These are phyloP conservation scores for Mycteria americana DNA, from an alignment of 2,797 vertebrate genomes.

Conservation along the genomic window DNA sequence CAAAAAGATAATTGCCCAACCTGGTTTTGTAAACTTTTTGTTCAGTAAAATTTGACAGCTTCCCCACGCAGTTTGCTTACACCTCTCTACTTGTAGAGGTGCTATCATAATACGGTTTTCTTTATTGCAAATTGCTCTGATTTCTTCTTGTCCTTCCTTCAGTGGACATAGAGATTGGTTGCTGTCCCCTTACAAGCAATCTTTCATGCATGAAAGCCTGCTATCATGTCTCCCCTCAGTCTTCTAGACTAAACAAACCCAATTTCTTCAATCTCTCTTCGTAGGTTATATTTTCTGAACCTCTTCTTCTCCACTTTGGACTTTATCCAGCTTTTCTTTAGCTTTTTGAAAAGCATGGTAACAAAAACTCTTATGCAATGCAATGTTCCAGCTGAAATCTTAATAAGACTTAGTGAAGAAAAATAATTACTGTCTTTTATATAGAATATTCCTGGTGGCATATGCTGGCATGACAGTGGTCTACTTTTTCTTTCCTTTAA, in stretches of 20 bases:
- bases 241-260: constrained; percentile 20
- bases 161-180: background rate
- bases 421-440: background rate
- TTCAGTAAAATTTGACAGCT: background rate
- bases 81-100: background rate
- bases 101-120: background rate
- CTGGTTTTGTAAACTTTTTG: background rate
- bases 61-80: background rate
- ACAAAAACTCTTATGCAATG: background rate
- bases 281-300: background rate
- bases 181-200: background rate
- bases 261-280: background rate
- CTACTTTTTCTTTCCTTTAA: background rate
- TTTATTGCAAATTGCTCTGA: background rate
- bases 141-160: background rate
- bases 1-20: background rate
- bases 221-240: background rate
- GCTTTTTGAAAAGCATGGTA: background rate
- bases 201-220: background rate
- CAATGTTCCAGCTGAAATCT: background rate
- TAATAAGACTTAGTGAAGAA: background rate
- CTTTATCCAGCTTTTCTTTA: background rate
- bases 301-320: background rate
- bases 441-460: background rate
- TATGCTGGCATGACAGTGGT: background rate